A percentile compares a stretch with the other conserved stretches of the same genome.
These are phyloP conservation scores for Parotocinclus haroldoi DNA, from an alignment of 2,797 vertebrate species.

Conservation along the genomic window DNA sequence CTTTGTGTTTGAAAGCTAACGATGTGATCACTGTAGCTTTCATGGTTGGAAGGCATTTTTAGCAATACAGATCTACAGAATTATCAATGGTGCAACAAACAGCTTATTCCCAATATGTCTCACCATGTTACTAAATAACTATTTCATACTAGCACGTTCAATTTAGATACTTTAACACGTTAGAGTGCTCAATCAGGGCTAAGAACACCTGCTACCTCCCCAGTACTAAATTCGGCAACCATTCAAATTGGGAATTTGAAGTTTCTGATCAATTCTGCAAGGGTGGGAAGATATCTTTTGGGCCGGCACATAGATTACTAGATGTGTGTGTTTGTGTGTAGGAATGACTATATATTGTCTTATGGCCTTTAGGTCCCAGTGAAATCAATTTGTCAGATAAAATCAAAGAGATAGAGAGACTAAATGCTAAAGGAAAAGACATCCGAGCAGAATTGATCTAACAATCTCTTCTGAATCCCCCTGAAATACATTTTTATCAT, in stretches of 20 bases:
- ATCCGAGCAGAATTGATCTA: conserved; percentile 29
- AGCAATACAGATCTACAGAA: no score
- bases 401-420: conserved; percentile 59
- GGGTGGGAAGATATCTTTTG: no score
- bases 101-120: no score
- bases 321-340: conserved; percentile 22
- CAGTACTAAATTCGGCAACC: no score
- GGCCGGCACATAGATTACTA: background rate
- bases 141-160: no score
- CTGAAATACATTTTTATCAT: conserved; percentile 27
- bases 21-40: no score
- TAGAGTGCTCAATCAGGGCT: background rate
- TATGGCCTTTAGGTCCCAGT: conserved; percentile 59
- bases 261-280: conserved; percentile 10
- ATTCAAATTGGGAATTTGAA: conserved; percentile 12
- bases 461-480: conserved; percentile 30
- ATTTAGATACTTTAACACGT: no score
- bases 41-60: no score
- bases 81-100: no score
- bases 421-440: conserved; percentile 38
- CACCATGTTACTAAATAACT: no score
- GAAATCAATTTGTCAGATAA: conserved; percentile 69
- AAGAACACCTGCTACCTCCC: conserved; percentile 11
- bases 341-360: conserved; percentile 53
- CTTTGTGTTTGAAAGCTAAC: no score